Conservation (phyloP, 2,888 invertebrate genomes). For the Lampropteryx suffumata region DNA sequence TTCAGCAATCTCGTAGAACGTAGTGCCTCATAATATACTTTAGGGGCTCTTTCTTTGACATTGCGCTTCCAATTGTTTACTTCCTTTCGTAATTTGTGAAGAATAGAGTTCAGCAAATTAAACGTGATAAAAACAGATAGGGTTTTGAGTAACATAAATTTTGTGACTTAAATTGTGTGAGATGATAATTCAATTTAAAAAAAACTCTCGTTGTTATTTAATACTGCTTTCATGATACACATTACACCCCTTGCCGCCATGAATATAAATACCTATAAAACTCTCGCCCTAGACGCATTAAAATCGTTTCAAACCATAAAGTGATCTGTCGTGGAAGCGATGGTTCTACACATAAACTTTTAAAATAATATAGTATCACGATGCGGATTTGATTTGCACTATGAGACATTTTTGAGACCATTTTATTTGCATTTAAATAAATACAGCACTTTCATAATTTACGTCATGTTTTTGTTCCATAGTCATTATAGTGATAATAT, state of each 20-base stretch:
- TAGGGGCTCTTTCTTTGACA: slow-evolving; percentile 48
- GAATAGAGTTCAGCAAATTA: not conserved
- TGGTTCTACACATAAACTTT: slow-evolving; percentile 27
- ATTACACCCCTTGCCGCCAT: not conserved
- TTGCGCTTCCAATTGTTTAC: slow-evolving; percentile 28
- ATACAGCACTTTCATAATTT: too few species aligned
- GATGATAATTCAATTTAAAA: too few species aligned
- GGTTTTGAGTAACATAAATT: too few species aligned
- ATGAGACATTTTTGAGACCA: too few species aligned
- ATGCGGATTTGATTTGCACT: too few species aligned
- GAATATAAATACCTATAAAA: slow-evolving; percentile 24
- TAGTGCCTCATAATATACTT: slow-evolving; percentile 51
- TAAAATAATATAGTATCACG: not conserved
- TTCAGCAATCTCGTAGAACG: slow-evolving; percentile 50
- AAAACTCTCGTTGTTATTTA: not conserved
- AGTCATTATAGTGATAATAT: too few species aligned
- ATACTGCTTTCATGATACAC: not conserved
- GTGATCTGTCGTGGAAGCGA: slow-evolving; percentile 68
- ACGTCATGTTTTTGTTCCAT: too few species aligned
- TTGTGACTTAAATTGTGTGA: too few species aligned
- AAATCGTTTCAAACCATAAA: slow-evolving; percentile 50
- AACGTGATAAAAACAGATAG: slow-evolving; percentile 12
- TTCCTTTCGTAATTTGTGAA: slow-evolving; percentile 17
- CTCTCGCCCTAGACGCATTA: slow-evolving; percentile 28
- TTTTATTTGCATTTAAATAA: too few species aligned